Evolutionary conservation across 2,888 invertebrate species (phyloP), one percentile per base, ranked within the genome.

Genomic region (Microdon myrmicae): DNA sequence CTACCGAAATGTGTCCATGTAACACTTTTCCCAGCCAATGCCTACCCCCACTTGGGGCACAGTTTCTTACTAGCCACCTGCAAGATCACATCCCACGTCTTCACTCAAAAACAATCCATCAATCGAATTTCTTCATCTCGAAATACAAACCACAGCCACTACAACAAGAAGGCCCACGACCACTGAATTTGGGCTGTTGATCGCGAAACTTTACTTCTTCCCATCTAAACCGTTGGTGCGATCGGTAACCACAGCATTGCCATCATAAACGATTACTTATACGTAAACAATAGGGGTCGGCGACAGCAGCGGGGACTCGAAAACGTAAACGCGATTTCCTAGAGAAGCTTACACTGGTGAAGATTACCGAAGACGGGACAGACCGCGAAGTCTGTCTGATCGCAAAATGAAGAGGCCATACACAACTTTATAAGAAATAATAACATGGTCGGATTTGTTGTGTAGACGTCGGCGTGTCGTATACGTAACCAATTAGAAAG

Each of bases 401-500:
- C n/a, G n/a, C n/a, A n/a, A n/a, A n/a, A n/a, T n/a, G n/a, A n/a
- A n/a, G n/a, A n/a, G n/a, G n/a, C n/a, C n/a, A n/a, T n/a, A n/a
- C n/a, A n/a, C n/a, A n/a, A n/a, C n/a, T n/a, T n/a, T n/a, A n/a
- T n/a, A n/a, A n/a, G n/a, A n/a, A 51, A 61, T 39, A 55, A 64
- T 51, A 64, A 64, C 58, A 43, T 58, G 45, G 37, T 35, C 29
- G 28, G 55, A 19, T 49, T 64, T 34, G 39, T 29, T 45, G n/a
- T n/a, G 51, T 64, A 51, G 56, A 64, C 56, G 64, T 58, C 64
- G 53, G 64, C 51, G 64, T 58, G 58, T 64, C 58, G 58, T 58
- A 64, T 47, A 64, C 64, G 58, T 64, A 64, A 64, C 64, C 64
- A 64, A 64, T 64, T 64, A 64, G 64, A 64, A 64, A 64, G 64